These are phyloP conservation scores for Alethe diademata DNA, from an alignment of 2,113 vertebrate genomes.

Conservation along the genomic window DNA sequence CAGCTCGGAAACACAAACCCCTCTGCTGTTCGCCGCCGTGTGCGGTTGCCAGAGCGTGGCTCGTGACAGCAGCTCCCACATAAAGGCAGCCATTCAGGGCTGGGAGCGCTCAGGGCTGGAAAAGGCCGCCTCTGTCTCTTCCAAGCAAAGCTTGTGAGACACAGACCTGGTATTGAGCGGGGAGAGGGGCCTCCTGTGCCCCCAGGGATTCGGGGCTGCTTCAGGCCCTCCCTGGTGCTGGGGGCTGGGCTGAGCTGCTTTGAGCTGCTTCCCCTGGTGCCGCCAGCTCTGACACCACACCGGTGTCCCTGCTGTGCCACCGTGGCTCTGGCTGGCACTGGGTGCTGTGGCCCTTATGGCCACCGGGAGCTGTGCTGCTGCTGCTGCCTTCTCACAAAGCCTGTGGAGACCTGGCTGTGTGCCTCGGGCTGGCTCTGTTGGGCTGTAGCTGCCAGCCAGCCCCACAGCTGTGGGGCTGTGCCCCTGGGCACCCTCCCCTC, in stretches of 20 bases:
- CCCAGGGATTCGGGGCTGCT: rapidly evolving
- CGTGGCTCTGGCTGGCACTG: not conserved
- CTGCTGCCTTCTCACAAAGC: rapidly evolving
- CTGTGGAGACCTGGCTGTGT: rapidly evolving
- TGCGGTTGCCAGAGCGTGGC: slow-evolving; percentile 43
- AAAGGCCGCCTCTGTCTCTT: slow-evolving; percentile 46
- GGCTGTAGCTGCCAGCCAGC: not conserved
- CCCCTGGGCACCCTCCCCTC: not conserved
- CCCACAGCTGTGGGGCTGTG: not conserved
- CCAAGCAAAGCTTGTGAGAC: not conserved
- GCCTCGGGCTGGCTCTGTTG: not conserved
- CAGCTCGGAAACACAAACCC: slow-evolving; percentile 27
- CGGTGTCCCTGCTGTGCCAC: rapidly evolving
- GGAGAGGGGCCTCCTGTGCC: not conserved
- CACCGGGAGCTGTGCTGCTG: not conserved
- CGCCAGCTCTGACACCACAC: not conserved
- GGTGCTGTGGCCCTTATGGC: rapidly evolving
- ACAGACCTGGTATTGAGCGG: not conserved
- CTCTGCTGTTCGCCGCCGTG: slow-evolving; percentile 4
- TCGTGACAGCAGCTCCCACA: slow-evolving; percentile 15
- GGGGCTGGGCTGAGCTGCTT: not conserved
- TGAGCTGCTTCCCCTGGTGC: not conserved
- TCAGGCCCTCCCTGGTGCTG: not conserved
- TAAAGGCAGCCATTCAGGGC: slow-evolving; percentile 69
- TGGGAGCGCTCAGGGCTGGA: not conserved